Conservation (phyloP, 2,797 vertebrate species). For the Myiotriccus ornatus region DNA sequence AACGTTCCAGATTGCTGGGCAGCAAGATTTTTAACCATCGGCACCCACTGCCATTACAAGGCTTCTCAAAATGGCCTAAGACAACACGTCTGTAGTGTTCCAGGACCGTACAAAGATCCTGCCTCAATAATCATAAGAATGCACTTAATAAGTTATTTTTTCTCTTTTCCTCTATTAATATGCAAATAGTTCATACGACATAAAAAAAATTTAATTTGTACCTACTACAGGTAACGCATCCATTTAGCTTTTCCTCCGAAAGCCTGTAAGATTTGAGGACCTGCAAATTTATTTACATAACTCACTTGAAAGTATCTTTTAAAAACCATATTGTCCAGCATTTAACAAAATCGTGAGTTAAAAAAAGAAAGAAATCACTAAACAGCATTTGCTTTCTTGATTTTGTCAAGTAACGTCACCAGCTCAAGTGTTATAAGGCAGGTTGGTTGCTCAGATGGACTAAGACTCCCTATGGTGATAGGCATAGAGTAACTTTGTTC, state of each 20-base stretch:
- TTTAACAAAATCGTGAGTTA: conserved; percentile 70
- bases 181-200: conserved; percentile 71
- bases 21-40: conserved; percentile 63
- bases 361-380: conserved; percentile 53
- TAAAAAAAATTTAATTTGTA: conserved; percentile 70
- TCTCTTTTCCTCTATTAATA: conserved; percentile 58
- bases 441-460: conserved; percentile 63
- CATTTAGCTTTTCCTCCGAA: conserved; percentile 57
- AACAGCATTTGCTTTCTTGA: conserved; percentile 69
- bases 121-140: conserved; percentile 49
- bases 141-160: conserved; percentile 72
- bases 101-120: conserved; percentile 34
- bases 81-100: conserved; percentile 42
- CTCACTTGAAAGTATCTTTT: conserved; percentile 54
- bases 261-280: conserved; percentile 62
- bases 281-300: conserved; percentile 59
- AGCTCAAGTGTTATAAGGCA: conserved; percentile 75
- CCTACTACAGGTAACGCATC: conserved; percentile 62
- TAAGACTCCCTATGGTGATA: conserved; percentile 45
- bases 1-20: conserved; percentile 22
- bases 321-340: conserved; percentile 70
- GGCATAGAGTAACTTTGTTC: conserved; percentile 56
- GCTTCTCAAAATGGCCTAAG: conserved; percentile 27
- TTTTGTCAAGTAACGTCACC: conserved; percentile 67
- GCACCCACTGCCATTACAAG: conserved; percentile 66